phyloP scores from a whole-genome alignment of 2,888 invertebrate species.

The Dyspetes luteomarginatus region DNA sequence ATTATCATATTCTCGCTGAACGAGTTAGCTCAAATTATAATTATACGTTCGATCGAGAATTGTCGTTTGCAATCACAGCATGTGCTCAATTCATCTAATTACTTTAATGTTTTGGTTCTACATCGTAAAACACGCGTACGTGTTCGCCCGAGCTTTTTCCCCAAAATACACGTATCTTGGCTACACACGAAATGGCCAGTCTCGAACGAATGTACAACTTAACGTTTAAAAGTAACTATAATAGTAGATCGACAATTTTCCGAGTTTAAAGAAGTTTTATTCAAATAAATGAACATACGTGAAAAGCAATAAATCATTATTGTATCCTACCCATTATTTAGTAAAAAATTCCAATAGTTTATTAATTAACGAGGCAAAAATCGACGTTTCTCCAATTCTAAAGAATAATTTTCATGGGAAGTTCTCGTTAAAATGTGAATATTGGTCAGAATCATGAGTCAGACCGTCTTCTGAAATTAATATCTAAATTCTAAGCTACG shows the following conservation, averaged over 20 bases:
- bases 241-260: slow-evolving; percentile 40
- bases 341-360: background rate
- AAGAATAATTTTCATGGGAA: no score
- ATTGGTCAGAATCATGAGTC: no score
- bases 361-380: no score
- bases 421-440: no score
- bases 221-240: slow-evolving; percentile 23
- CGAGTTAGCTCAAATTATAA: slow-evolving; percentile 37
- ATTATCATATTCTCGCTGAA: slow-evolving; percentile 26
- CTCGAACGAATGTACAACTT: slow-evolving; percentile 47
- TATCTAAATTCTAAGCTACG: no score
- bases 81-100: slow-evolving; percentile 39
- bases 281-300: slow-evolving; percentile 36
- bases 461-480: no score
- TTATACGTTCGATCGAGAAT: slow-evolving; percentile 41
- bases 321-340: slow-evolving; percentile 20
- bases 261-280: slow-evolving; percentile 27
- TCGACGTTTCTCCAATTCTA: no score
- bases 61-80: slow-evolving; percentile 30
- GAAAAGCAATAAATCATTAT: slow-evolving; percentile 22
- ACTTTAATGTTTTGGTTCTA: background rate
- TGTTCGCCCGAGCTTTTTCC: slow-evolving; percentile 2
- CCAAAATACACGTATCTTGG: slow-evolving; percentile 5
- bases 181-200: slow-evolving; percentile 20
- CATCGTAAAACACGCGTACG: background rate